These are phyloP conservation scores for Bombycilla garrulus DNA, from an alignment of 2,113 vertebrate genomes.

Conservation along the genomic window DNA sequence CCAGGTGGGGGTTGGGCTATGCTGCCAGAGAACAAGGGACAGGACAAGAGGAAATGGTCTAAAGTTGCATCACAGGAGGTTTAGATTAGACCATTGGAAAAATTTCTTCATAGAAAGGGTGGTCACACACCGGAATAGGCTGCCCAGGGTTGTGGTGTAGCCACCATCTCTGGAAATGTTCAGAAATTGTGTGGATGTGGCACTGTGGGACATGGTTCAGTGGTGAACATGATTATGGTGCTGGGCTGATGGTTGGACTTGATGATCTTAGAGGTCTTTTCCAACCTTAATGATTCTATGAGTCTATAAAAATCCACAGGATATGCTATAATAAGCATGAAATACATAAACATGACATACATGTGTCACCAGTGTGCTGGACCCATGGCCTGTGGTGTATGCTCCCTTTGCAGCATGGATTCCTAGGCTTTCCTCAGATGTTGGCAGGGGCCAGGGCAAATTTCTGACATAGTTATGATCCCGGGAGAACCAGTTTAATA, in stretches of 20 bases:
- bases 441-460: background rate
- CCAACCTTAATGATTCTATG: background rate
- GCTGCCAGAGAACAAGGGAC: background rate
- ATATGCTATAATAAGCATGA: background rate
- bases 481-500: background rate
- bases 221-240: background rate
- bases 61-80: background rate
- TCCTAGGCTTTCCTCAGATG: background rate
- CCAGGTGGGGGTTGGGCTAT: accelerated
- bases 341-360: background rate
- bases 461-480: background rate
- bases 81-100: background rate
- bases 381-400: background rate
- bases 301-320: background rate
- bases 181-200: background rate
- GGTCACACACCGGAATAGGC: background rate
- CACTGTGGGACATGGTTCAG: background rate
- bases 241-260: background rate
- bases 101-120: background rate
- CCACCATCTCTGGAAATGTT: background rate
- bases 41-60: background rate
- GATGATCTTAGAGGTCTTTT: background rate
- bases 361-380: background rate
- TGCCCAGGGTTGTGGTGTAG: background rate
- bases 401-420: background rate